These are phyloP conservation scores for Drosophila planitibia DNA, from an alignment of 2,888 invertebrate genomes.

Conservation along the genomic window DNA sequence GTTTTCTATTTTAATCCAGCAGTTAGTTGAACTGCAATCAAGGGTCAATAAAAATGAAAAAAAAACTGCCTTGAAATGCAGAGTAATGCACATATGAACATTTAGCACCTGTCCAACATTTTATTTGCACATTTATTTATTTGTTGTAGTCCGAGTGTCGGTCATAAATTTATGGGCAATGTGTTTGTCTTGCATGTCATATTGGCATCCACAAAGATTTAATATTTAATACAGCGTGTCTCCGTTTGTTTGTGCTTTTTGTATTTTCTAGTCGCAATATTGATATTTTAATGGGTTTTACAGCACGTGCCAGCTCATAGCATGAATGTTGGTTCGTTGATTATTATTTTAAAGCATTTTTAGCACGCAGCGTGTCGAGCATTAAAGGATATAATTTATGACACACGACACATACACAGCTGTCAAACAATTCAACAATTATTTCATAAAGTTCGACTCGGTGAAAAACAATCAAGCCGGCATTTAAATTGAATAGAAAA, in stretches of 20 bases:
- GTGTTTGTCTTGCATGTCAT: constrained; percentile 75
- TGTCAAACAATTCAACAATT: constrained; percentile 43
- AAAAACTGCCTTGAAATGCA: constrained; percentile 14
- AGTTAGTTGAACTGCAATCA: constrained; percentile 4
- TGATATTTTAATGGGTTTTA: constrained; percentile 73
- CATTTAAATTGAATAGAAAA: not conserved
- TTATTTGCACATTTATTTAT: constrained; percentile 49
- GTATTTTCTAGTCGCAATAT: constrained; percentile 44
- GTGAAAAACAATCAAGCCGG: not conserved
- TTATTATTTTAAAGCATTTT: constrained; percentile 50
- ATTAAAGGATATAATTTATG: constrained; percentile 57
- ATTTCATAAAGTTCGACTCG: constrained; percentile 13
- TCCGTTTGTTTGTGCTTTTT: constrained; percentile 25
- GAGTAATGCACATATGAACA: constrained; percentile 4
- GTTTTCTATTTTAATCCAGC: not conserved
- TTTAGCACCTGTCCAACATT: constrained; percentile 19
- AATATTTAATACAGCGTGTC: constrained; percentile 56
- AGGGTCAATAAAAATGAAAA: not conserved
- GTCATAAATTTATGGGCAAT: constrained; percentile 70
- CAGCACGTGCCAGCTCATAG: constrained; percentile 70
- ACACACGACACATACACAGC: constrained; percentile 48
- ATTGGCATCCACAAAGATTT: constrained; percentile 74
- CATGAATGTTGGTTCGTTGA: constrained; percentile 55
- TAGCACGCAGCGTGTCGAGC: constrained; percentile 25
- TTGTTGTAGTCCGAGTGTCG: constrained; percentile 40